These are phyloP conservation scores for Tetanocera ferruginea DNA, from an alignment of 2,888 invertebrate genomes.

Conservation along the genomic window DNA sequence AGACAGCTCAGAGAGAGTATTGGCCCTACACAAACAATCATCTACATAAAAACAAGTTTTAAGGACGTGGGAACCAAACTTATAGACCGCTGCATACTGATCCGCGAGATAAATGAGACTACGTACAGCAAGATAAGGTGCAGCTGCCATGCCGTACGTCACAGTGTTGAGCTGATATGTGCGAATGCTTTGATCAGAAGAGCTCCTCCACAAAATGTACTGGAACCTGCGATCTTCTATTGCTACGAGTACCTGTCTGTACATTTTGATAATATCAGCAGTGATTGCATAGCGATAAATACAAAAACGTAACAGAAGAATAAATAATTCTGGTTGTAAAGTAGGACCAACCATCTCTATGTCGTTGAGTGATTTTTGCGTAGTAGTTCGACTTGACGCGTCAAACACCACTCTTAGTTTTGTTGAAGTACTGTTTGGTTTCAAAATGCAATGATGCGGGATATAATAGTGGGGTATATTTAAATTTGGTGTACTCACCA, in stretches of 20 bases:
- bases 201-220: no score
- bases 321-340: background rate
- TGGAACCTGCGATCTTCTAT: no score
- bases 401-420: constrained; percentile 5
- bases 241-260: no score
- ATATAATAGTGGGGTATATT: background rate
- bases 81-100: no score
- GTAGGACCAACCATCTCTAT: background rate
- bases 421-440: background rate
- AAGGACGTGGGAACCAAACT: no score
- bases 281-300: background rate
- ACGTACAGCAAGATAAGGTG: background rate
- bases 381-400: constrained; percentile 1
- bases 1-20: background rate
- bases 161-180: no score
- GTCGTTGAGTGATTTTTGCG: constrained; percentile 7
- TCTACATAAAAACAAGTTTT: no score
- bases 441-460: background rate
- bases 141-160: background rate
- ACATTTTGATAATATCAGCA: no score
- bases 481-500: background rate
- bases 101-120: background rate
- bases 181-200: no score
- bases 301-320: background rate
- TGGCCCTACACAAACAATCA: background rate